Evolutionary conservation across 2,797 vertebrate species (phyloP), one percentile per base, ranked within the genome.

Genomic region (Pogoniulus pusillus): DNA sequence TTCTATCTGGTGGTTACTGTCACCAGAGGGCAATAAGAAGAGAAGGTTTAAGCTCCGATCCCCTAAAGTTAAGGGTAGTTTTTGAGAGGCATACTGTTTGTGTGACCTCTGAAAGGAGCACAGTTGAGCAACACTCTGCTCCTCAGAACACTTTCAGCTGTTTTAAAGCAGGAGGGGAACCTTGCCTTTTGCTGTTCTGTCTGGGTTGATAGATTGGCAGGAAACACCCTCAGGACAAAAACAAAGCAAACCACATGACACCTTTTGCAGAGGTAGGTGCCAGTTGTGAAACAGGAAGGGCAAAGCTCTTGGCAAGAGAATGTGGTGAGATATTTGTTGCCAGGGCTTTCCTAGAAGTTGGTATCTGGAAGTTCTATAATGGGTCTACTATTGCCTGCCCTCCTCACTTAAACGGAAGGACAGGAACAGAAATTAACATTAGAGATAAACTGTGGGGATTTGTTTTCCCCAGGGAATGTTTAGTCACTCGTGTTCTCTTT

Each of bases 401-500:
- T 66, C 30, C 57, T 79, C 24, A 79, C 76, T 79, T 76, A 64
- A 62, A 26, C 70, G 59, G 57, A 58, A 80, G 51, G 54, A 60
- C 89, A 63, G 59, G 69, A 70, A 14, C 22, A 39, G 41, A 12
- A 43, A 71, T 47, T 66, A 57, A 55, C 70, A 62, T 47, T 35
- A 64, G 24, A 41, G 14, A 3, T 22, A 22, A 57, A 34, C 51
- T 59, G 59, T 0, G 0, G 54, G 58, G 60, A 55, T 53, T 60
- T 85, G 24, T 83, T 71, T 68, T 51, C 43, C 43, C 16, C 24
- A 7, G 35, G 23, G 16, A 62, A 75, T 70, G 24, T 71, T 65
- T 60, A 76, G 45, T 85, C 17, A 10, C 45, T 72, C 45, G 10
- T 87, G 41, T 78, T 80, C 77, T 71, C 43, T 66, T 81, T 90